These are phyloP conservation scores for Gymnorhina tibicen DNA, from an alignment of 2,113 vertebrate species.

Conservation along the genomic window DNA sequence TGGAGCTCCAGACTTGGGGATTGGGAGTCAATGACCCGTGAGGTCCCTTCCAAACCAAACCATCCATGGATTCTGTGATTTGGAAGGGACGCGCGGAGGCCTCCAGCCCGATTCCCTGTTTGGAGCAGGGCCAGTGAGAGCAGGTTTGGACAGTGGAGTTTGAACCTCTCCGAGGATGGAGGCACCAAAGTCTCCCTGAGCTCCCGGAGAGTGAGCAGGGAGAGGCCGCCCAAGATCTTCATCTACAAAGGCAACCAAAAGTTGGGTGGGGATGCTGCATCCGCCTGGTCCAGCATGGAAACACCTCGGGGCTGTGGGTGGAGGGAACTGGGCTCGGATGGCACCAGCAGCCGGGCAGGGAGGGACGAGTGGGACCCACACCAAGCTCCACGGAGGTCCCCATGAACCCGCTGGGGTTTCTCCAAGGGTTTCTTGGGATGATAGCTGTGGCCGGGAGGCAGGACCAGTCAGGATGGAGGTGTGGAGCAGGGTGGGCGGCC, in stretches of 20 bases:
- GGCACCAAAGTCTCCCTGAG: not conserved
- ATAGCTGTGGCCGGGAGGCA: not conserved
- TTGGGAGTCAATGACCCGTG: too few relatives aligned
- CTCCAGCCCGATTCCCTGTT: not conserved
- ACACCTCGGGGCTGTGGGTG: not conserved
- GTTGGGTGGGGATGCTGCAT: not conserved
- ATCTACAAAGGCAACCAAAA: not conserved
- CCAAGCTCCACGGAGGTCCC: fast-evolving
- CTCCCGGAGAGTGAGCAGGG: not conserved
- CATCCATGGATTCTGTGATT: not conserved
- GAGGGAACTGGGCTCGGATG: fast-evolving
- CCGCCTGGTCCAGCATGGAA: not conserved
- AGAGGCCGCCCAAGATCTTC: not conserved
- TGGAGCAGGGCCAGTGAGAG: not conserved
- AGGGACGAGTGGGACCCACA: not conserved
- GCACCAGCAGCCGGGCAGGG: fast-evolving
- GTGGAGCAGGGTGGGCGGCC: not conserved
- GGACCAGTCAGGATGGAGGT: not conserved
- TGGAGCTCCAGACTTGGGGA: not conserved
- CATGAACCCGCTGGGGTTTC: not conserved
- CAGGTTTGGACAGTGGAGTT: fast-evolving
- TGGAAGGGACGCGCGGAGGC: not conserved
- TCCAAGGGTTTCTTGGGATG: not conserved
- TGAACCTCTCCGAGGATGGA: not conserved
- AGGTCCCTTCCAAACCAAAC: not conserved